phyloP scores from a whole-genome alignment of 1,140 invertebrate species.

The Temnothorax longispinosus region DNA sequence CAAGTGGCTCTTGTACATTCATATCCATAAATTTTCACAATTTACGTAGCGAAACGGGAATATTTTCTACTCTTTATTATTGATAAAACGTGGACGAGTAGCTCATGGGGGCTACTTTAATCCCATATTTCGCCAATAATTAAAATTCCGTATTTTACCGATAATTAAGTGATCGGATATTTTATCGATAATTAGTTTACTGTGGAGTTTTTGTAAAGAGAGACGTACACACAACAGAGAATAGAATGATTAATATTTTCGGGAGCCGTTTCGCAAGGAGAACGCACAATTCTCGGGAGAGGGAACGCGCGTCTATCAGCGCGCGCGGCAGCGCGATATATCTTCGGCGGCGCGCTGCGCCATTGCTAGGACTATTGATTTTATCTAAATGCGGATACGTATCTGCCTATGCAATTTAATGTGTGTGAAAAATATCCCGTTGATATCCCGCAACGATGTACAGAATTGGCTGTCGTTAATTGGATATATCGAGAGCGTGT shows the following conservation, averaged over 20 bases:
- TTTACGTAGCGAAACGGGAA: not conserved
- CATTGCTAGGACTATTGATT: conserved; percentile 57
- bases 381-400: conserved; percentile 60
- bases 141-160: conserved; percentile 30
- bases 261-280: conserved; percentile 11
- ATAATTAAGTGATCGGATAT: conserved; percentile 38
- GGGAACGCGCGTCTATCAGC: conserved; percentile 12
- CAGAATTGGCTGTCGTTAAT: not conserved
- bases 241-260: conserved; percentile 16
- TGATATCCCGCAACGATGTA: not conserved
- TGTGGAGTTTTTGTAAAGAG: not conserved
- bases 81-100: not conserved
- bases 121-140: conserved; percentile 14
- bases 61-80: conserved; percentile 15
- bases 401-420: conserved; percentile 57
- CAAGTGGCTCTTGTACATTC: not conserved
- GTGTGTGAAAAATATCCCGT: conserved; percentile 43
- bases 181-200: conserved; percentile 34
- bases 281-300: conserved; percentile 12
- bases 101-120: not conserved
- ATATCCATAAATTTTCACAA: not conserved
- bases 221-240: not conserved
- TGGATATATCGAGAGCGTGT: not conserved
- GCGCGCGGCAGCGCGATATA: conserved; percentile 22
- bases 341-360: conserved; percentile 28